phyloP scores from a whole-genome alignment of 2,888 invertebrate genomes.

The Lysandra coridon region DNA sequence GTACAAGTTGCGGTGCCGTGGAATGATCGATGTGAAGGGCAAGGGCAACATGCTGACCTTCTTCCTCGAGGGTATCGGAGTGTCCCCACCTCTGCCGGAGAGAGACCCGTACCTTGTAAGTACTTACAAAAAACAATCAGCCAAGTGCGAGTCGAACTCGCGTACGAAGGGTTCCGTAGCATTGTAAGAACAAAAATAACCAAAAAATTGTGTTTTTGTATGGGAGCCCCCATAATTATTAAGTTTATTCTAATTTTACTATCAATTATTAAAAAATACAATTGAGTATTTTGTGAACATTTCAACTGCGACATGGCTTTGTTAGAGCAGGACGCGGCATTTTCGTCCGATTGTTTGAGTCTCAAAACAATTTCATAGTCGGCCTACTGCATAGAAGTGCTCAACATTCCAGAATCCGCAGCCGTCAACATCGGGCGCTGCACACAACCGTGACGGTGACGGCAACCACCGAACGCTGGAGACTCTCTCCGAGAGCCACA shows the following conservation, averaged over 20 bases:
- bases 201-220: no score
- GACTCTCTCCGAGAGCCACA: slow-evolving; percentile 62
- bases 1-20: slow-evolving; percentile 91
- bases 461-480: slow-evolving; percentile 54
- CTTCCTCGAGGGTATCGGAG: slow-evolving; percentile 83
- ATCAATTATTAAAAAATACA: no score
- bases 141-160: no score
- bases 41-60: slow-evolving; percentile 97
- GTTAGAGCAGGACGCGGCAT: no score
- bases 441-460: slow-evolving; percentile 35
- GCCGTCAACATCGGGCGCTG: slow-evolving; percentile 60
- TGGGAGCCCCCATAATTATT: no score
- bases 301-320: no score
- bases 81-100: slow-evolving; percentile 44
- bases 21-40: slow-evolving; percentile 94
- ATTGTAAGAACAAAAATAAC: no score
- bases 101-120: slow-evolving; percentile 61
- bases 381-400: neutral
- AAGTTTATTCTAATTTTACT: no score
- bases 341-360: no score
- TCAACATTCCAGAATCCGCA: slow-evolving; percentile 57
- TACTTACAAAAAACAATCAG: slow-evolving; percentile 27
- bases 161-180: no score
- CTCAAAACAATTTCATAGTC: no score
- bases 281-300: no score